These are phyloP conservation scores for Dendrocincla tyrannina DNA, from an alignment of 2,797 vertebrate species.

Conservation along the genomic window DNA sequence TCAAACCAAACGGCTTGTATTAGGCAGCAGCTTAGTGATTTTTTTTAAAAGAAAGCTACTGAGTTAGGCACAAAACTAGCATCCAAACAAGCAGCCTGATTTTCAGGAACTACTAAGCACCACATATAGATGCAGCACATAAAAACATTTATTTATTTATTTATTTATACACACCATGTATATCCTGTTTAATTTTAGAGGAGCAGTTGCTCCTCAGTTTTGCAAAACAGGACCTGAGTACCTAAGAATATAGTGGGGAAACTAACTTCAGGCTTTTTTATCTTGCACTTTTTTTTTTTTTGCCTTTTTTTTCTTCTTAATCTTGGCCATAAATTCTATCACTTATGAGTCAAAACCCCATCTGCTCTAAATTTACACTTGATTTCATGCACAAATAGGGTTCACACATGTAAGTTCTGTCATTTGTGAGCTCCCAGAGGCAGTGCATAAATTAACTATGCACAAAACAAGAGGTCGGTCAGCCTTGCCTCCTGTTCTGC, in stretches of 20 bases:
- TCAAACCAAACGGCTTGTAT: not conserved
- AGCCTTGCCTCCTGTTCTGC: not conserved
- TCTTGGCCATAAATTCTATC: conserved; percentile 50
- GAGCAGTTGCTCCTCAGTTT: not conserved
- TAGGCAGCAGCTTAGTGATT: not conserved
- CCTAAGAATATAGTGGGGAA: not conserved
- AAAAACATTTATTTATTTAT: accelerated
- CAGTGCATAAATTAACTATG: conserved; percentile 51
- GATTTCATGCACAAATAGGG: conserved; percentile 54
- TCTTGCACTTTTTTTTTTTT: not conserved
- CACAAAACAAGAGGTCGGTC: conserved; percentile 21
- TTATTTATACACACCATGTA: accelerated
- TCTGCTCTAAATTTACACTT: conserved; percentile 67
- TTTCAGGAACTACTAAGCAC: not conserved
- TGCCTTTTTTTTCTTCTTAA: not conserved
- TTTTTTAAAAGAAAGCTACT: not conserved
- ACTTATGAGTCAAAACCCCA: conserved; percentile 29
- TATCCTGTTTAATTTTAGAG: not conserved
- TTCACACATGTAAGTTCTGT: conserved; percentile 59
- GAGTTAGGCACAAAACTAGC: not conserved
- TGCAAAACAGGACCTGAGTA: not conserved
- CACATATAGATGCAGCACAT: not conserved
- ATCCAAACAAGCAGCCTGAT: not conserved
- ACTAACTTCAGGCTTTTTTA: not conserved
- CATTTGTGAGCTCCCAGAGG: conserved; percentile 47